These are phyloP conservation scores for Cylloceria caligata DNA, from an alignment of 2,888 invertebrate genomes.

Conservation along the genomic window DNA sequence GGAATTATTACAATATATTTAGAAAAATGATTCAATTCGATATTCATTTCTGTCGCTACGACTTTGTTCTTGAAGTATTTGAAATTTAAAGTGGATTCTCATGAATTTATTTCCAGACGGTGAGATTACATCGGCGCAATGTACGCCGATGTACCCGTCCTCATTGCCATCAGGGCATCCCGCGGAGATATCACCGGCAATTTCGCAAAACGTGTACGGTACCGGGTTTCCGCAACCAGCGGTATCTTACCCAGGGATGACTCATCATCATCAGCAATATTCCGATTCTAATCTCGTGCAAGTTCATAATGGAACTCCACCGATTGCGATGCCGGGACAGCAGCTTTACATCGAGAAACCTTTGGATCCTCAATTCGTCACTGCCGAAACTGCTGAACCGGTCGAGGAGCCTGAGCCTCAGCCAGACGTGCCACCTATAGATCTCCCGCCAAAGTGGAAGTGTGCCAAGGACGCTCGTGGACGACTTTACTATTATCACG, in stretches of 20 bases:
- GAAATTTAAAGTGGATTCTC: neutral
- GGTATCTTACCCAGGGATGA: slow-evolving; percentile 54
- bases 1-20: neutral
- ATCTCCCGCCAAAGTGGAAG: slow-evolving; percentile 95
- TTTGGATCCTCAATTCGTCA: slow-evolving; percentile 71
- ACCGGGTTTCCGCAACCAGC: slow-evolving; percentile 45
- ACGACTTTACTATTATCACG: slow-evolving; percentile 96
- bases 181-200: slow-evolving; percentile 59
- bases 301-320: slow-evolving; percentile 75
- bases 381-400: slow-evolving; percentile 65
- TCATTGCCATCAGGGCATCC: slow-evolving; percentile 64
- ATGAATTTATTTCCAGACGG: slow-evolving; percentile 58
- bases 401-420: slow-evolving; percentile 68
- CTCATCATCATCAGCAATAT: slow-evolving; percentile 70
- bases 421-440: slow-evolving; percentile 84
- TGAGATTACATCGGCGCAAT: slow-evolving; percentile 77
- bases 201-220: slow-evolving; percentile 55
- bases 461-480: slow-evolving; percentile 93
- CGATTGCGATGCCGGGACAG: slow-evolving; percentile 71
- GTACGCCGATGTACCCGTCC: slow-evolving; percentile 77
- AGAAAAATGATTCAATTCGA: no score
- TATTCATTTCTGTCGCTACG: neutral
- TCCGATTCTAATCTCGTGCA: slow-evolving; percentile 72
- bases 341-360: slow-evolving; percentile 69
- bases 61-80: neutral